phyloP scores from a whole-genome alignment of 2,888 invertebrate species.

The Bhutanitis thaidina region DNA sequence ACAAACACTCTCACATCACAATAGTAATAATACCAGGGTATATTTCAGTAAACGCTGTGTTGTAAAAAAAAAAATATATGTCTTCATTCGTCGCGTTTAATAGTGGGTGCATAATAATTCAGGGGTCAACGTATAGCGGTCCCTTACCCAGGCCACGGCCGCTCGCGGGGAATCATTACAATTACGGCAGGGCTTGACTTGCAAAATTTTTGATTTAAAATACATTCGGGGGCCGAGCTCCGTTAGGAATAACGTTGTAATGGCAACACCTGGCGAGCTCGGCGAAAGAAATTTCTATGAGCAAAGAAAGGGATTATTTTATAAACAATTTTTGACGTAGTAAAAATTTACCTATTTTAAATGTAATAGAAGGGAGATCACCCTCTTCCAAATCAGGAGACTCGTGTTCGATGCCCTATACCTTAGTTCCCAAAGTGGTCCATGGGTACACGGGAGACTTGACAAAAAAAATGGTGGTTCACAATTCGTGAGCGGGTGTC shows the following conservation, averaged over 20 bases:
- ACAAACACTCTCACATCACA: too few species aligned
- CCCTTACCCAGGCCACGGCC: slow-evolving; percentile 1
- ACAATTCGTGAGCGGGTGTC: too few species aligned
- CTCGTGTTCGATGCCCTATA: too few species aligned
- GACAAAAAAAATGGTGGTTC: too few species aligned
- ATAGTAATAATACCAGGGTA: not conserved
- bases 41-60: not conserved
- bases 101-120: slow-evolving; percentile 19
- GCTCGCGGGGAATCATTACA: slow-evolving; percentile 12
- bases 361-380: too few species aligned
- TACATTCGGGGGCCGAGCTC: slow-evolving; percentile 15
- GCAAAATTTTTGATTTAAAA: slow-evolving; percentile 21
- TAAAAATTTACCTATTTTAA: too few species aligned
- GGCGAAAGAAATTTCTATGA: not conserved
- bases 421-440: too few species aligned
- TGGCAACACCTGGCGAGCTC: slow-evolving; percentile 3
- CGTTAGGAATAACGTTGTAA: not conserved
- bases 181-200: slow-evolving; percentile 19
- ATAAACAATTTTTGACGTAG: not conserved
- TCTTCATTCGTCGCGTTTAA: slow-evolving; percentile 10
- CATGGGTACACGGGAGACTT: too few species aligned
- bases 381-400: too few species aligned
- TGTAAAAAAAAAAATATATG: slow-evolving; percentile 2
- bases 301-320: not conserved
- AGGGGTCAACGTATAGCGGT: slow-evolving; percentile 13